These are phyloP conservation scores for Cyclargus thomasi DNA, from an alignment of 1,140 invertebrate species.

Conservation along the genomic window DNA sequence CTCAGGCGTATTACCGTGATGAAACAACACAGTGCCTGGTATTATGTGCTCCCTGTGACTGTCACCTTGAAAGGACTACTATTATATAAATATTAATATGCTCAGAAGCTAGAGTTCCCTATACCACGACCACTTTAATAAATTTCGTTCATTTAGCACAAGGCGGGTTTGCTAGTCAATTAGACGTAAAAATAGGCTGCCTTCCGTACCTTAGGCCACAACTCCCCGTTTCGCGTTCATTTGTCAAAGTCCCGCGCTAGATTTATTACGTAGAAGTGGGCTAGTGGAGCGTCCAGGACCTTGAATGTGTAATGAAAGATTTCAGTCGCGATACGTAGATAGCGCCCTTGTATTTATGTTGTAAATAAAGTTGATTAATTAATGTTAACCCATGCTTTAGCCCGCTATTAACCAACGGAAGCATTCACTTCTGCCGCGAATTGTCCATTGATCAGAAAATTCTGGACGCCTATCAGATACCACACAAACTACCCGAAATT, in stretches of 20 bases:
- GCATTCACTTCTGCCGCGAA: no score
- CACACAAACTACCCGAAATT: no score
- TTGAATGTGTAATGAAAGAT: slow-evolving; percentile 29
- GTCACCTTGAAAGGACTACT: no score
- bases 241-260: slow-evolving; percentile 50
- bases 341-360: neutral
- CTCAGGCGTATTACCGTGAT: no score
- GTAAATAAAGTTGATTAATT: neutral
- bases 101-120: neutral
- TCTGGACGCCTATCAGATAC: no score
- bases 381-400: neutral
- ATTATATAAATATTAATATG: neutral
- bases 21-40: no score
- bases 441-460: no score
- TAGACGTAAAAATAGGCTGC: neutral
- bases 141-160: no score
- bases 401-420: no score
- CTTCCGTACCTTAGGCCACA: slow-evolving; percentile 16
- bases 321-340: slow-evolving; percentile 14
- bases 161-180: no score
- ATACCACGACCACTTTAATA: no score
- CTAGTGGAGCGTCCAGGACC: slow-evolving; percentile 17
- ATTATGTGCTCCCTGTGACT: no score
- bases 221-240: slow-evolving; percentile 39
- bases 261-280: slow-evolving; percentile 47